Evolutionary conservation across 2,888 invertebrate species (phyloP).

Genomic region (Rhorus exstirpatorius): DNA sequence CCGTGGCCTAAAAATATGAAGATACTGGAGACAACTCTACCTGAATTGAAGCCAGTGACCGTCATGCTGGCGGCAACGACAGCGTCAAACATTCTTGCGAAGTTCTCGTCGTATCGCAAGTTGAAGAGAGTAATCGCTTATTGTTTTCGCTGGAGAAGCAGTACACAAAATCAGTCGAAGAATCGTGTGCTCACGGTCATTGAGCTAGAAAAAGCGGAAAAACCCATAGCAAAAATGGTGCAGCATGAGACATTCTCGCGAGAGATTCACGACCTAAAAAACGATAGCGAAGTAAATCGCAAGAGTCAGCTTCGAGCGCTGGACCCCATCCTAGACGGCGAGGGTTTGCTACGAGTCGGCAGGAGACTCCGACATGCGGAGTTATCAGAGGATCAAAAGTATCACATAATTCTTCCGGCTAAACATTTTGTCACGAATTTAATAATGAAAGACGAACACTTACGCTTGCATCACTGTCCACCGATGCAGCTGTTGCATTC

Average conservation of each 20-base stretch:
- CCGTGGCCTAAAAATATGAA: slow-evolving; percentile 23
- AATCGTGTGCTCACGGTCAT: slow-evolving; percentile 38
- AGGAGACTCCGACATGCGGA: slow-evolving; percentile 59
- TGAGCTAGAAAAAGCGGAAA: slow-evolving; percentile 54
- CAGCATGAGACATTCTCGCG: slow-evolving; percentile 48
- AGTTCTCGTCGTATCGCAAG: slow-evolving; percentile 38
- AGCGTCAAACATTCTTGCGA: slow-evolving; percentile 3
- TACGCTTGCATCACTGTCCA: slow-evolving; percentile 68
- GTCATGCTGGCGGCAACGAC: slow-evolving; percentile 12
- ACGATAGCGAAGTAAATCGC: slow-evolving; percentile 4
- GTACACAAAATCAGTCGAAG: neutral
- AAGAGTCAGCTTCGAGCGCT: slow-evolving; percentile 55
- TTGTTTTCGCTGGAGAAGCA: slow-evolving; percentile 40
- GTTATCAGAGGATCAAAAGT: slow-evolving; percentile 44
- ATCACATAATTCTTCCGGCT: slow-evolving; percentile 51
- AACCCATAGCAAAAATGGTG: slow-evolving; percentile 44
- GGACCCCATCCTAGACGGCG: slow-evolving; percentile 52
- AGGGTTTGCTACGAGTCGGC: slow-evolving; percentile 66
- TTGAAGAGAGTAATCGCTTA: slow-evolving; percentile 52
- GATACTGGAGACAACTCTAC: neutral
- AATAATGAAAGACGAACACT: slow-evolving; percentile 70
- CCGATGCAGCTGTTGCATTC: slow-evolving; percentile 64
- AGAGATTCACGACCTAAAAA: slow-evolving; percentile 39
- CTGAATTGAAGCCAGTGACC: slow-evolving; percentile 39
- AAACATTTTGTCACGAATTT: slow-evolving; percentile 56